A percentile compares a stretch with the other conserved stretches of the same genome.
These are phyloP conservation scores for Acleris cristana DNA, from an alignment of 2,888 invertebrate species.

Conservation along the genomic window DNA sequence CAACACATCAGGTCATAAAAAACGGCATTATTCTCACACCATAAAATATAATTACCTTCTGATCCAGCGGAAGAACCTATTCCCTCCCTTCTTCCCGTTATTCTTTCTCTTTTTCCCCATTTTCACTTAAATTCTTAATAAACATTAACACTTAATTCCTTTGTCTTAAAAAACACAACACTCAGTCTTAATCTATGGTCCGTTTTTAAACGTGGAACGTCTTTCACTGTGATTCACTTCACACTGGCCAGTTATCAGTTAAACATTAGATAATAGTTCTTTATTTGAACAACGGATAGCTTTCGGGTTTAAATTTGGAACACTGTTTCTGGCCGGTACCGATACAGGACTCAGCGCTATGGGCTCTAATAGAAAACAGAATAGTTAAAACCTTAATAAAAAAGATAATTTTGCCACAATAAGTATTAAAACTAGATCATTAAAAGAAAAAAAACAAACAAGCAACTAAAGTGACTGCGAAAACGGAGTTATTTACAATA, in stretches of 20 bases:
- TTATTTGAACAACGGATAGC: conserved; percentile 54
- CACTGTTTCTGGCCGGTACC: conserved; percentile 63
- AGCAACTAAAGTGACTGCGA: conserved; percentile 30
- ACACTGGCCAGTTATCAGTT: conserved; percentile 49
- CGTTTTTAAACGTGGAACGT: conserved; percentile 42
- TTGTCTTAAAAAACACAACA: conserved; percentile 47
- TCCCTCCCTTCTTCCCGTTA: conserved; percentile 68
- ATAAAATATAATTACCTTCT: conserved; percentile 62
- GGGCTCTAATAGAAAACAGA: conserved; percentile 58
- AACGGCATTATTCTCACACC: no score
- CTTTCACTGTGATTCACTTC: conserved; percentile 45
- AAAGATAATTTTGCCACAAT: conserved; percentile 7
- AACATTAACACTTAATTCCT: conserved; percentile 54
- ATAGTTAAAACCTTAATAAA: conserved; percentile 40
- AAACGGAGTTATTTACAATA: conserved; percentile 40
- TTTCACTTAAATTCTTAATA: conserved; percentile 48
- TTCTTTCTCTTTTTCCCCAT: conserved; percentile 81
- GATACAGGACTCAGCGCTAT: conserved; percentile 66
- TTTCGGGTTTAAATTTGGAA: conserved; percentile 49
- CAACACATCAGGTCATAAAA: neutral
- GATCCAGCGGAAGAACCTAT: conserved; percentile 79
- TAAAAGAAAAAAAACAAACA: conserved; percentile 18
- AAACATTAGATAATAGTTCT: conserved; percentile 49
- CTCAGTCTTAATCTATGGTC: conserved; percentile 49
- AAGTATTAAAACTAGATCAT: conserved; percentile 12